phyloP scores from a whole-genome alignment of 2,888 invertebrate genomes.

The Caradrina kadenii region DNA sequence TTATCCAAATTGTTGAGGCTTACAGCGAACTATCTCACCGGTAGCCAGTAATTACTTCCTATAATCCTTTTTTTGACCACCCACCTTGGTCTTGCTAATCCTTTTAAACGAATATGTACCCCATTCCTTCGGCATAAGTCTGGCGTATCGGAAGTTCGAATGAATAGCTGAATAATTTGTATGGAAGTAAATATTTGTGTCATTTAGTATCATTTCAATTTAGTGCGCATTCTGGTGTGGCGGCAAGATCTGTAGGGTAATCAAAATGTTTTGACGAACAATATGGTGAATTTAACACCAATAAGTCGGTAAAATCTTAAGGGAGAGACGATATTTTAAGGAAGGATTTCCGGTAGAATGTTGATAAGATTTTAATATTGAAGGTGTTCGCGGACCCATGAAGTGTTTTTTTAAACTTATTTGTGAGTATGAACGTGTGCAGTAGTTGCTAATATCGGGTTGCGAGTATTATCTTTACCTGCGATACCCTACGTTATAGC shows the following conservation, averaged over 20 bases:
- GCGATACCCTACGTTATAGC: background rate
- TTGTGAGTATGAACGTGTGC: background rate
- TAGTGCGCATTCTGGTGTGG: conserved; percentile 25
- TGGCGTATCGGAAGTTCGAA: conserved; percentile 47
- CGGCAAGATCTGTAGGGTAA: conserved; percentile 41
- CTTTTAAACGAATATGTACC: conserved; percentile 30
- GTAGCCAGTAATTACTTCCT: conserved; percentile 61
- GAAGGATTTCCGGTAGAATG: conserved; percentile 48
- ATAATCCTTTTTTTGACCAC: conserved; percentile 64
- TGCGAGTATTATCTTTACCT: background rate
- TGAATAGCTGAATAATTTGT: conserved; percentile 59
- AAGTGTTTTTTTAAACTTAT: conserved; percentile 1
- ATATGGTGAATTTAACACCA: conserved; percentile 7
- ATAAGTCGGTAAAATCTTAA: conserved; percentile 13
- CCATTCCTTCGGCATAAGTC: conserved; percentile 19
- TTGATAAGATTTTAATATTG: conserved; percentile 30
- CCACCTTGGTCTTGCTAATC: conserved; percentile 50
- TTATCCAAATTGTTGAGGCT: conserved; percentile 37
- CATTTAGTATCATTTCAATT: conserved; percentile 63
- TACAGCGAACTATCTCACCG: conserved; percentile 44
- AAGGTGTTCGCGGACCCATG: conserved; percentile 11
- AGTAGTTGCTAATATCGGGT: background rate
- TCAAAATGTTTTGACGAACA: conserved; percentile 51
- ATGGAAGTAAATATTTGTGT: conserved; percentile 73
- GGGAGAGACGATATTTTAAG: conserved; percentile 16